A percentile compares a stretch with the other conserved stretches of the same genome.
Evolutionary conservation across 92 coral and sea anemone genomes (phyloP).

Genomic region (Pocillopora meandrina): DNA sequence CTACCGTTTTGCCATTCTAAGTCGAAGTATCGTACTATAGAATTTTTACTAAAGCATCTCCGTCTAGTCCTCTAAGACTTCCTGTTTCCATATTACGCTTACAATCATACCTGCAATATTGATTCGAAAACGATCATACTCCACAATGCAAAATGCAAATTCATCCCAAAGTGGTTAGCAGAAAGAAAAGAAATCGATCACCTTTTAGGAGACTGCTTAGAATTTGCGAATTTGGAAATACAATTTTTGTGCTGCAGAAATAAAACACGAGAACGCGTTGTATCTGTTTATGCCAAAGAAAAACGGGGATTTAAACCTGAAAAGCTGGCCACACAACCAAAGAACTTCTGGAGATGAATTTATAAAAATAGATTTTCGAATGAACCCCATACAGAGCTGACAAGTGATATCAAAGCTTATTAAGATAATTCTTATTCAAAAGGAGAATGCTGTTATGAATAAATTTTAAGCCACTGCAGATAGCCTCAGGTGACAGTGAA

Average conservation of each 20-base stretch:
- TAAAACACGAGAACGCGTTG: not conserved
- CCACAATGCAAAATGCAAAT: conserved; percentile 30
- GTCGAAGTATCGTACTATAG: not conserved
- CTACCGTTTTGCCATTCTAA: too few species aligned
- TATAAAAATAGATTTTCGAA: not conserved
- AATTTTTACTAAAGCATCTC: not conserved
- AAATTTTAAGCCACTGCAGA: not conserved
- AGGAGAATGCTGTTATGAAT: not conserved
- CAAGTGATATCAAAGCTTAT: not conserved
- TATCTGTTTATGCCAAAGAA: too few species aligned
- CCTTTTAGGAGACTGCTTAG: not conserved
- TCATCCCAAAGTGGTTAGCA: not conserved
- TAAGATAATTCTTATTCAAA: not conserved
- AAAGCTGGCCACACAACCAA: not conserved
- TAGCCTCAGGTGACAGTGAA: not conserved
- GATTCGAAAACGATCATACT: conserved; percentile 2
- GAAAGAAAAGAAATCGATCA: not conserved
- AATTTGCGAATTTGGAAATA: not conserved
- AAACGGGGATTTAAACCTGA: not conserved
- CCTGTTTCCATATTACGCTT: conserved; percentile 25
- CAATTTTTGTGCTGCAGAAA: not conserved
- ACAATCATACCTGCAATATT: conserved; percentile 16
- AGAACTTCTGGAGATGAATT: not conserved
- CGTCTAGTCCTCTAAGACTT: not conserved
- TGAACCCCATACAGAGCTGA: not conserved